These are phyloP conservation scores for Drosophila nigromelanica DNA, from an alignment of 1,140 invertebrate genomes.

Conservation along the genomic window DNA sequence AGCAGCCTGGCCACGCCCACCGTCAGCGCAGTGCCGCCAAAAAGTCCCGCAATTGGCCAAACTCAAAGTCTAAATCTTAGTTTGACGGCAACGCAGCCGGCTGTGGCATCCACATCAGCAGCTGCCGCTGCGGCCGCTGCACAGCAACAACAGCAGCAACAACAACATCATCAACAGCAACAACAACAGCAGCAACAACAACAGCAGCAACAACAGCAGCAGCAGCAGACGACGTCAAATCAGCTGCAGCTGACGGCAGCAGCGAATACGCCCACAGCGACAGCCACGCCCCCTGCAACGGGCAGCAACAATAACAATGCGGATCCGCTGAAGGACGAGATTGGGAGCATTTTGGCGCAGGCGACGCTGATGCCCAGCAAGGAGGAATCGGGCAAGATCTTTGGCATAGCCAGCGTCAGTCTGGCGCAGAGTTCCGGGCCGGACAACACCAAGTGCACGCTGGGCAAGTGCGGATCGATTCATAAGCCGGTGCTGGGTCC, in stretches of 20 bases:
- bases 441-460: conserved; percentile 82
- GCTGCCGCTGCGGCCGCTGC: conserved; percentile 49
- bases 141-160: conserved; percentile 12
- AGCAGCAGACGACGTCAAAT: conserved; percentile 4
- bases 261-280: not conserved
- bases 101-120: conserved; percentile 59
- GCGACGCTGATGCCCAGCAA: conserved; percentile 83
- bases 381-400: conserved; percentile 84
- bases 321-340: conserved; percentile 77
- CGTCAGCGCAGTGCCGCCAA: conserved; percentile 22
- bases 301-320: conserved; percentile 12
- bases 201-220: conserved; percentile 40
- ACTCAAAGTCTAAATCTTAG: conserved; percentile 58
- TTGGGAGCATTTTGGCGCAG: conserved; percentile 74
- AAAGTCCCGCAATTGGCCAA: conserved; percentile 35
- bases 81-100: conserved; percentile 20
- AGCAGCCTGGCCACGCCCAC: conserved; percentile 24
- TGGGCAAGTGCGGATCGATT: conserved; percentile 83
- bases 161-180: conserved; percentile 28
- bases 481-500: conserved; percentile 82
- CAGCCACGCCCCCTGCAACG: not conserved
- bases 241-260: conserved; percentile 21
- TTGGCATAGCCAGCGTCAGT: conserved; percentile 84
- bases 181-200: conserved; percentile 34
- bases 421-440: conserved; percentile 83